Conservation (phyloP, 1,140 invertebrate genomes). For the Drosophila orosa region DNA sequence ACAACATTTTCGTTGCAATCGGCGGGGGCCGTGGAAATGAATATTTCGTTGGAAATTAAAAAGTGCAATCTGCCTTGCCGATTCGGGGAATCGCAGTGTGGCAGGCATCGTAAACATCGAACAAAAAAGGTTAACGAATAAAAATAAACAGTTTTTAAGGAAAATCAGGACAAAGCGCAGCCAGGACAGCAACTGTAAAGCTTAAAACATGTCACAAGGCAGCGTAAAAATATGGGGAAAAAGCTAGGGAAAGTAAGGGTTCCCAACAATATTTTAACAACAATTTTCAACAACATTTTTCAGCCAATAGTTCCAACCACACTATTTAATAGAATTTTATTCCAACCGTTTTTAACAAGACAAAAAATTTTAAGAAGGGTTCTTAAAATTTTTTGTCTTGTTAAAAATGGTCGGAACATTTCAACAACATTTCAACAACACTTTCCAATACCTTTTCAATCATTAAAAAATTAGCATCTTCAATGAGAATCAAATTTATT, state of each 20-base stretch:
- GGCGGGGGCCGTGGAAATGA: not conserved
- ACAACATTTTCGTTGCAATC: conserved; percentile 10
- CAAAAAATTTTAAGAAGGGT: no score
- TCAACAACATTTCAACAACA: not conserved
- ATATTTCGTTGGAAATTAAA: conserved; percentile 5
- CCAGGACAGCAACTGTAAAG: not conserved
- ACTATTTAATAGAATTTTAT: no score
- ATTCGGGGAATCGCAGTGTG: not conserved
- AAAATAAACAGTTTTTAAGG: not conserved
- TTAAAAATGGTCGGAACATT: no score
- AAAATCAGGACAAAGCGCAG: not conserved
- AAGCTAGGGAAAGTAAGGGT: no score
- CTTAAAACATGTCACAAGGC: not conserved
- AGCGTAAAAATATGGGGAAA: no score
- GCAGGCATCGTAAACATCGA: not conserved
- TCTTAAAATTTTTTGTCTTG: no score
- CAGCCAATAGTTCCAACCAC: no score
- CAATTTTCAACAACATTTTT: not conserved
- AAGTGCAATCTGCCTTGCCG: conserved; percentile 20
- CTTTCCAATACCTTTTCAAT: no score
- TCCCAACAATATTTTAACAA: not conserved
- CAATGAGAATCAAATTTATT: no score
- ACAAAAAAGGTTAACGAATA: not conserved
- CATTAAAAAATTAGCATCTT: no score
- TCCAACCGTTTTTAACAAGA: no score